A percentile compares a stretch with the other conserved stretches of the same genome.
These are phyloP conservation scores for Vulpes lagopus DNA, from an alignment of 2,113 vertebrate genomes.

Conservation along the genomic window DNA sequence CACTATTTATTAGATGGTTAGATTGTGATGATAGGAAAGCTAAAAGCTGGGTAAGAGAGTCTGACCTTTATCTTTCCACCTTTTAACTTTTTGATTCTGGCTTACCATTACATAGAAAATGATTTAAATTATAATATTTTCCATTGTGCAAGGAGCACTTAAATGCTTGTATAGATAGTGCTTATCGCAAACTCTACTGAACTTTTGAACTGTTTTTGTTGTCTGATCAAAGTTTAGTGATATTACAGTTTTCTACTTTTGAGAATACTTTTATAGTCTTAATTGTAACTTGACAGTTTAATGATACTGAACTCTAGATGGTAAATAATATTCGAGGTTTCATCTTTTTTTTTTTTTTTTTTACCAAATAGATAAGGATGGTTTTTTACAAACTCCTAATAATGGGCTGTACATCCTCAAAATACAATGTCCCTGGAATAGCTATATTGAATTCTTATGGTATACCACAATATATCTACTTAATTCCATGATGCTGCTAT, in stretches of 20 bases:
- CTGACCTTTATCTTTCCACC: conserved; percentile 23
- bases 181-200: neutral
- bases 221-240: neutral
- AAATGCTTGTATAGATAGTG: neutral
- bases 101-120: conserved; percentile 53
- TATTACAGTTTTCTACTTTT: conserved; percentile 37
- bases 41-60: conserved; percentile 15
- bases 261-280: conserved; percentile 36
- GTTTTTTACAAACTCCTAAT: conserved; percentile 21
- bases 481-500: neutral
- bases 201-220: conserved; percentile 42
- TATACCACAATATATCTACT: neutral
- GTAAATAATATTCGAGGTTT: conserved; percentile 45
- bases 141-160: neutral
- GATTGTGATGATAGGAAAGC: conserved; percentile 16
- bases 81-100: conserved; percentile 59
- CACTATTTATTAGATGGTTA: conserved; percentile 1
- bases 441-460: neutral
- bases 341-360: neutral
- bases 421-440: neutral
- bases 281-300: conserved; percentile 52
- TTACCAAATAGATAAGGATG: neutral
- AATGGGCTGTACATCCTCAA: neutral
- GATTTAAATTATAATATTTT: conserved; percentile 44
- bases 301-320: conserved; percentile 36